Conservation (phyloP, 1,140 invertebrate genomes). For the Drosophila prosaltans region DNA sequence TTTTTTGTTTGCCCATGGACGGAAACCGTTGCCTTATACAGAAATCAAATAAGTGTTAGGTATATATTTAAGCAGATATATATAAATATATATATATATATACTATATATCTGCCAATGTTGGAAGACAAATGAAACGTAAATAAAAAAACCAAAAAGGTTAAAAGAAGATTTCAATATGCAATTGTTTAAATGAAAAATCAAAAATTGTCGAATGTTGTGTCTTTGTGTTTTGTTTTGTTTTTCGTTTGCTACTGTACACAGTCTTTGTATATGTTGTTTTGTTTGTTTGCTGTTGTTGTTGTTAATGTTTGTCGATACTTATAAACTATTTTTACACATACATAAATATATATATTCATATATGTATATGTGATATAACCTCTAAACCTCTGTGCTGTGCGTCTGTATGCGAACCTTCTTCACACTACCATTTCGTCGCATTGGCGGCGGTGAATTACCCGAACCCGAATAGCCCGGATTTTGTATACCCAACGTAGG, state of each 20-base stretch:
- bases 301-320: constrained; percentile 39
- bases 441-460: constrained; percentile 89
- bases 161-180: constrained; percentile 26
- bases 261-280: constrained; percentile 71
- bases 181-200: constrained; percentile 37
- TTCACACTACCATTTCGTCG: constrained; percentile 92
- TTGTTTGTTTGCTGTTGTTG: constrained; percentile 44
- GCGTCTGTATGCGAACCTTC: constrained; percentile 94
- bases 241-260: constrained; percentile 71
- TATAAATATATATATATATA: no score
- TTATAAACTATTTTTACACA: constrained; percentile 24
- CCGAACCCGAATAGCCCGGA: constrained; percentile 88
- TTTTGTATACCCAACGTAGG: constrained; percentile 91
- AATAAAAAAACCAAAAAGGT: constrained; percentile 1
- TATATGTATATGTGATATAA: neutral
- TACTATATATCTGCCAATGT: constrained; percentile 29
- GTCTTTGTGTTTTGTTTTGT: constrained; percentile 32
- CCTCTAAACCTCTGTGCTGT: constrained; percentile 91
- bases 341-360: neutral
- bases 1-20: constrained; percentile 70
- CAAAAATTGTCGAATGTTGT: constrained; percentile 32
- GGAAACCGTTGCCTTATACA: constrained; percentile 70
- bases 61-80: constrained; percentile 37
- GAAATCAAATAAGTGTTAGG: constrained; percentile 31
- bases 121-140: constrained; percentile 77